phyloP scores from a whole-genome alignment of 2,888 invertebrate genomes.

The Thelaira solivaga region DNA sequence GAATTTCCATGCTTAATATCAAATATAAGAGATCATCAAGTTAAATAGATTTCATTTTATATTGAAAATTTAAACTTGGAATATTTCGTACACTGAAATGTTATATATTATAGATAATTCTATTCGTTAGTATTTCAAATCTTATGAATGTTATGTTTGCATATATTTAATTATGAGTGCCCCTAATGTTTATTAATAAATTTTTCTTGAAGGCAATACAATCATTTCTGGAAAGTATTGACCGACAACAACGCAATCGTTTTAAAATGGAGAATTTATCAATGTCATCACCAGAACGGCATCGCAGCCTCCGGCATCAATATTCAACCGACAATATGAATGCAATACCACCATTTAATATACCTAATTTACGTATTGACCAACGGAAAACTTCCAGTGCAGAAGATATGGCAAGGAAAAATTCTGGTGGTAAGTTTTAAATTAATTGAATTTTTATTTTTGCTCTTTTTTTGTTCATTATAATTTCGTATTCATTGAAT shows the following conservation, averaged over 20 bases:
- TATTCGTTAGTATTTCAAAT: no score
- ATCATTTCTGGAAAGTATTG: constrained; percentile 94
- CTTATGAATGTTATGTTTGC: no score
- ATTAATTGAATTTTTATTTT: neutral
- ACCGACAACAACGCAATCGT: constrained; percentile 91
- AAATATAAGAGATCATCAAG: no score
- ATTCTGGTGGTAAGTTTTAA: constrained; percentile 82
- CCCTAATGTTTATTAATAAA: constrained; percentile 3
- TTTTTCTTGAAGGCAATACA: constrained; percentile 82
- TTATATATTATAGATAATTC: no score
- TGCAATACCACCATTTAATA: constrained; percentile 89
- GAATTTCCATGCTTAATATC: no score
- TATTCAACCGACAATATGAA: constrained; percentile 92
- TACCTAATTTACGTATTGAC: constrained; percentile 91
- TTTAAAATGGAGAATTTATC: constrained; percentile 89
- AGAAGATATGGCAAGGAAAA: constrained; percentile 93
- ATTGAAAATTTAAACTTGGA: no score
- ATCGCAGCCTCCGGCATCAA: constrained; percentile 86
- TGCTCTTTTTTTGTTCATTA: neutral
- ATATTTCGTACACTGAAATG: no score
- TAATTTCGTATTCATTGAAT: no score
- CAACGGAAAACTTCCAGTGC: constrained; percentile 93
- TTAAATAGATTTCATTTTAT: no score
- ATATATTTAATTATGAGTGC: neutral
- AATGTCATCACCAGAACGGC: constrained; percentile 86